Conservation (phyloP, 1,140 invertebrate species). For the Nylanderia fulva region DNA sequence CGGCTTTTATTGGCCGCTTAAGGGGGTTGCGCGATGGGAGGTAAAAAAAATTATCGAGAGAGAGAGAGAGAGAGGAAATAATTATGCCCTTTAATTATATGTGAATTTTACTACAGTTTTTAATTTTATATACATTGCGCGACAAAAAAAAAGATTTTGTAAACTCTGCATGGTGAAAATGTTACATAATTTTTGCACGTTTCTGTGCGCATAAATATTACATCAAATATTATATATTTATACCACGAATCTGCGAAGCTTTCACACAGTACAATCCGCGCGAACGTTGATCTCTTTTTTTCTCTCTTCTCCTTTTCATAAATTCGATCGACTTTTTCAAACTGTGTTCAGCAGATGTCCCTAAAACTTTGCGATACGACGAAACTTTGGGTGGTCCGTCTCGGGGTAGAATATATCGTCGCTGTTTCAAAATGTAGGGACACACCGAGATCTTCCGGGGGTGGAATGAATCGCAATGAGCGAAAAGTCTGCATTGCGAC, state of each 20-base stretch:
- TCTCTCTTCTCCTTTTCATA: background rate
- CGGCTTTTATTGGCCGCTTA: constrained; percentile 54
- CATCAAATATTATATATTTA: background rate
- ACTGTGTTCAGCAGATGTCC: background rate
- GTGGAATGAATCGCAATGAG: constrained; percentile 49
- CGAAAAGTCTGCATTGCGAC: constrained; percentile 77
- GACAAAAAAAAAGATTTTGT: constrained; percentile 17
- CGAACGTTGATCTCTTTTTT: background rate
- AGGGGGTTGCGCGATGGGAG: constrained; percentile 42
- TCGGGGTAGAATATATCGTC: background rate
- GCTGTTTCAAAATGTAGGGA: background rate
- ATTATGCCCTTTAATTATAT: constrained; percentile 58
- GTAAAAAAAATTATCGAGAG: constrained; percentile 55
- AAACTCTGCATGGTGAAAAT: constrained; percentile 12
- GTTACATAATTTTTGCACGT: background rate
- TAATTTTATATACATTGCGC: constrained; percentile 40
- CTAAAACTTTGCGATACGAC: background rate
- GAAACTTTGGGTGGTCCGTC: background rate
- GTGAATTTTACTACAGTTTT: constrained; percentile 39
- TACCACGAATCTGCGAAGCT: background rate
- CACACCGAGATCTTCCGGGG: constrained; percentile 1
- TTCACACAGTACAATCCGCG: background rate
- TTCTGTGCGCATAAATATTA: background rate
- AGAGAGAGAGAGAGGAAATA: constrained; percentile 57
- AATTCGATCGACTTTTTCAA: background rate